Conservation (phyloP, 2,797 vertebrate species). For the Sebastes taczanowskii region DNA sequence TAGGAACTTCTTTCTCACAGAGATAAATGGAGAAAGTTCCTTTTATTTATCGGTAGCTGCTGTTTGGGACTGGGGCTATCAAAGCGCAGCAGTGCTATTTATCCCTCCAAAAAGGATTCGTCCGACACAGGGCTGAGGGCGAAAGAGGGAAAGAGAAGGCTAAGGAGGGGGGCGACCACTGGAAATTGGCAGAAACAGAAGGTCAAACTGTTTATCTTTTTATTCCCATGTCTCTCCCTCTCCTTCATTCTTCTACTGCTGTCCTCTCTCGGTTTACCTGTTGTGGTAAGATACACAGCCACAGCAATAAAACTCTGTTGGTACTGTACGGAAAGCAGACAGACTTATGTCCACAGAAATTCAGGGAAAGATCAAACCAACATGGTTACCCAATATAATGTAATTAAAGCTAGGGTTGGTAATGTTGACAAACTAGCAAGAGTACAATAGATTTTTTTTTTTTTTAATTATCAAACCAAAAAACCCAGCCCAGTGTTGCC, state of each 20-base stretch:
- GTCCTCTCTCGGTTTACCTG: slow-evolving; percentile 77
- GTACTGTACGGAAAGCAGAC: slow-evolving; percentile 8
- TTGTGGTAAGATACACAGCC: slow-evolving; percentile 69
- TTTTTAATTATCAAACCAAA: rapidly evolving
- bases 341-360: slow-evolving; percentile 7
- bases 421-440: background rate
- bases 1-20: slow-evolving; percentile 90
- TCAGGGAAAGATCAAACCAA: slow-evolving; percentile 39
- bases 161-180: slow-evolving; percentile 71
- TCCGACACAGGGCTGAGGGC: slow-evolving; percentile 84
- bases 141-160: slow-evolving; percentile 75
- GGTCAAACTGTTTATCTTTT: slow-evolving; percentile 87
- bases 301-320: slow-evolving; percentile 34
- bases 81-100: slow-evolving; percentile 90
- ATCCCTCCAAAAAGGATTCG: slow-evolving; percentile 87
- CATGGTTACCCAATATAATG: slow-evolving; percentile 15
- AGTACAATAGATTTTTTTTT: background rate
- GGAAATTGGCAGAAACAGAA: slow-evolving; percentile 86
- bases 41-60: slow-evolving; percentile 90
- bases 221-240: slow-evolving; percentile 76
- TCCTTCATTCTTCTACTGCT: slow-evolving; percentile 72
- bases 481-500: background rate
- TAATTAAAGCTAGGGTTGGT: background rate
- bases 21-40: slow-evolving; percentile 94
- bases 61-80: slow-evolving; percentile 92